phyloP scores from a whole-genome alignment of 2,888 invertebrate genomes.

The Sialis lutaria region DNA sequence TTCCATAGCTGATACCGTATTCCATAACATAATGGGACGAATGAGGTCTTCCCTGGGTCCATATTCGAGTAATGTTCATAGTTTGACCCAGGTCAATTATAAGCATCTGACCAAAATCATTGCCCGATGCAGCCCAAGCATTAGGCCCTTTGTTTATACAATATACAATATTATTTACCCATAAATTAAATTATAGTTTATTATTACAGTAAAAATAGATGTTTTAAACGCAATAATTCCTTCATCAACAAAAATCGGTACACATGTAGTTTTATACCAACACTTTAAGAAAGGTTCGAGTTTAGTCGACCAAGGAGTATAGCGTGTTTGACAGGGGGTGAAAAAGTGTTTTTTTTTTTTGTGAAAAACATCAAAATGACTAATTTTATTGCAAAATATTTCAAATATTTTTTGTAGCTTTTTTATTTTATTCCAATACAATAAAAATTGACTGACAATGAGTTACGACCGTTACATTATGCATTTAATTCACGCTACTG shows the following conservation, averaged over 20 bases:
- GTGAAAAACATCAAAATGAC: too few relatives aligned
- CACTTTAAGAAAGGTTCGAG: neutral
- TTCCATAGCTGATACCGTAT: constrained; percentile 84
- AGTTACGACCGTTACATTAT: too few relatives aligned
- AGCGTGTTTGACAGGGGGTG: too few relatives aligned
- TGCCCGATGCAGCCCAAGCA: constrained; percentile 82
- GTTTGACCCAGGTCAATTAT: constrained; percentile 76
- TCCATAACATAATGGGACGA: constrained; percentile 86
- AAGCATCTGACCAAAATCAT: constrained; percentile 85
- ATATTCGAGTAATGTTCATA: constrained; percentile 76
- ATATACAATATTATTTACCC: neutral
- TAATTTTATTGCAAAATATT: too few relatives aligned
- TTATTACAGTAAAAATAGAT: neutral
- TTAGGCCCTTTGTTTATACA: constrained; percentile 49
- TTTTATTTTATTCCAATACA: too few relatives aligned
- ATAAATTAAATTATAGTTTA: neutral
- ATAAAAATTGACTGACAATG: too few relatives aligned
- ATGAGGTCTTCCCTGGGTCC: constrained; percentile 79
- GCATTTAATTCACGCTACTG: too few relatives aligned
- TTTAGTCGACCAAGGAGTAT: too few relatives aligned
- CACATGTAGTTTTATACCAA: neutral
- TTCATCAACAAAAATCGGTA: neutral
- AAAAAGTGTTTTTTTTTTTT: too few relatives aligned
- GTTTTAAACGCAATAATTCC: neutral
- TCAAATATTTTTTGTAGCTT: too few relatives aligned